Evolutionary conservation across 2,113 vertebrate species (phyloP), one percentile per base, ranked within the genome.

Genomic region (Camelus bactrianus): DNA sequence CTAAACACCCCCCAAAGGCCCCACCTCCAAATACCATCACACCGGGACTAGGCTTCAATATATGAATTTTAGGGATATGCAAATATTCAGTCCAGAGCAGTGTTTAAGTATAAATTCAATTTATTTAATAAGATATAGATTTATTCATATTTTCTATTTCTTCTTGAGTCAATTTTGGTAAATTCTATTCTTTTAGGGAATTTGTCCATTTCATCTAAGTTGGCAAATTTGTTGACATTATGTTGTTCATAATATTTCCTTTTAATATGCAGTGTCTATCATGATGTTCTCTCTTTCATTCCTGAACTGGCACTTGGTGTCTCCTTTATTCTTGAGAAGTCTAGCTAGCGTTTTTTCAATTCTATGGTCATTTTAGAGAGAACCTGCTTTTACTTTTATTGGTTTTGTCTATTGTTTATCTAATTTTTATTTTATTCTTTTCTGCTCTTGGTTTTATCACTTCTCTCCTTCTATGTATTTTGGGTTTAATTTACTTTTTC

Each of bases 91-190:
- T 19, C 54, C n/a, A 50, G 30, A 81, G 50, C 35, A 83, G 69
- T 67, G 5, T 76, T 89, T 81, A 76, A 38, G 50, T 81, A 86
- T 8, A 76, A 89, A 30, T 72, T 84, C 19, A 52, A 30, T 83
- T 88, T 79, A 20, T 81, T 84, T 56, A 69, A 42, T 79, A 95
- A 22, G 52, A 75, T 38, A 92, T 65, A 73, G 8, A 3, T 95
- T 26, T 94, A 58, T 54, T 75, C 15, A 84, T 46, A 67, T 80
- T 89, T 93, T 88, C 91, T 93, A 56, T 89, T 93, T 93, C 76
- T 91, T 96, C 95, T 96, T 93, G 48, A 93, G 93, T 95, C 65
- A 95, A 20, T 79, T 96, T 95, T 93, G 56, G 48, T 60, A 75
- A 91, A 2, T 72, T 88, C 17, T 11, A n/a, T 65, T 91, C 64